Conservation (phyloP, 2,113 vertebrate genomes). For the Gadus chalcogrammus region DNA sequence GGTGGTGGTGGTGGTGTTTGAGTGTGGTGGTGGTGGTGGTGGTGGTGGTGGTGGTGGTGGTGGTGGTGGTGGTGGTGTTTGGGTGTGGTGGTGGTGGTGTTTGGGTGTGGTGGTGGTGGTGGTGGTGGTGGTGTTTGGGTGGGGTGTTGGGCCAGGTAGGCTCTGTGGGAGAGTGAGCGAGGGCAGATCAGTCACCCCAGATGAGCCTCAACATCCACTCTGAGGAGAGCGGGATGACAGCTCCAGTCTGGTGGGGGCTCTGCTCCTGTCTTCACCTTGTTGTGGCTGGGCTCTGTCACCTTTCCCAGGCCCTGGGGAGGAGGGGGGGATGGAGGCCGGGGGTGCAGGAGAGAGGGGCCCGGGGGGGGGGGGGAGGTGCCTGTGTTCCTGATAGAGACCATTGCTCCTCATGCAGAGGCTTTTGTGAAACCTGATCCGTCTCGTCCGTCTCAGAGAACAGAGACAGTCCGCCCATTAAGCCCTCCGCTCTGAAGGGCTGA, state of each 20-base stretch:
- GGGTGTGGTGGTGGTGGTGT: background rate
- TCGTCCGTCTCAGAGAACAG: constrained; percentile 59
- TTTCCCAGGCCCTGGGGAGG: constrained; percentile 22
- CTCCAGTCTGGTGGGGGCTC: constrained; percentile 35
- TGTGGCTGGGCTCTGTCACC: constrained; percentile 50
- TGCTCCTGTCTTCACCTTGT: constrained; percentile 65
- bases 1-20: too few species aligned
- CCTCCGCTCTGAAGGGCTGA: constrained; percentile 56
- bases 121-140: too few species aligned
- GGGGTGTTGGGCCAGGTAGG: constrained; percentile 31
- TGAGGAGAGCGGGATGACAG: constrained; percentile 59
- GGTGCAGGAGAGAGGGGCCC: background rate
- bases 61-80: too few species aligned
- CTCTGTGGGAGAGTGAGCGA: constrained; percentile 35
- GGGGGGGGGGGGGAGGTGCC: background rate
- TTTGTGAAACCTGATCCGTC: constrained; percentile 66
- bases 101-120: background rate
- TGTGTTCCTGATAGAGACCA: background rate
- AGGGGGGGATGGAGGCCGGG: background rate
- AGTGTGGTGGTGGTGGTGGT: too few species aligned
- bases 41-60: too few species aligned
- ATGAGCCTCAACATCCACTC: constrained; percentile 46
- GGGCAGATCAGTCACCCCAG: constrained; percentile 56
- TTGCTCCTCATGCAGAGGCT: constrained; percentile 29
- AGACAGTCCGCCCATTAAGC: constrained; percentile 65